Conservation (phyloP, 2,888 invertebrate species). For the Ichneumoninae sp. region DNA sequence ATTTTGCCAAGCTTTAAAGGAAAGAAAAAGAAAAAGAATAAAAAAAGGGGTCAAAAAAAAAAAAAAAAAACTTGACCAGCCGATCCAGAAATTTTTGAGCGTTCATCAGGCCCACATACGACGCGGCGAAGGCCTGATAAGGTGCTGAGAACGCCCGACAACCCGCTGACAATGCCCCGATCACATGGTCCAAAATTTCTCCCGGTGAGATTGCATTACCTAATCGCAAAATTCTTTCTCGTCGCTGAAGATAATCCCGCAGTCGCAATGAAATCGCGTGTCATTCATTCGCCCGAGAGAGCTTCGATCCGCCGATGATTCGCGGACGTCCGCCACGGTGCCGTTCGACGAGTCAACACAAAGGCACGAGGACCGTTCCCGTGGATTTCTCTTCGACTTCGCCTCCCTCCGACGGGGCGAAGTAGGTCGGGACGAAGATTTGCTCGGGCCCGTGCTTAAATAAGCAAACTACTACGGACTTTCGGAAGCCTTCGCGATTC, state of each 20-base stretch:
- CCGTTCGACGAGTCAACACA: constrained; percentile 69
- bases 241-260: not conserved
- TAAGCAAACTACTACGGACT: constrained; percentile 41
- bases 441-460: constrained; percentile 46
- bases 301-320: not conserved
- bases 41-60: too few species aligned
- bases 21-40: too few species aligned
- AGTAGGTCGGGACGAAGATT: constrained; percentile 28
- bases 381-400: constrained; percentile 21
- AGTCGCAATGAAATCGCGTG: not conserved
- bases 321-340: constrained; percentile 56
- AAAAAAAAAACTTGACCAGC: too few species aligned
- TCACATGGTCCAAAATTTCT: too few species aligned
- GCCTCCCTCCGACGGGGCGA: constrained; percentile 10
- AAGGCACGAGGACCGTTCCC: constrained; percentile 25
- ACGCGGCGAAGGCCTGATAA: too few species aligned
- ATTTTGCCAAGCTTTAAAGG: too few species aligned
- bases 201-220: not conserved
- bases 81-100: not conserved
- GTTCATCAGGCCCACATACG: not conserved
- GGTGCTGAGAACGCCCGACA: too few species aligned
- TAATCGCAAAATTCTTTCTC: not conserved
- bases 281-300: not conserved
- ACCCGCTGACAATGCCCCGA: too few species aligned
- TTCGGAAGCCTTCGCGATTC: not conserved